Evolutionary conservation across 2,113 vertebrate species (phyloP).

Genomic region (Fukomys damarensis): DNA sequence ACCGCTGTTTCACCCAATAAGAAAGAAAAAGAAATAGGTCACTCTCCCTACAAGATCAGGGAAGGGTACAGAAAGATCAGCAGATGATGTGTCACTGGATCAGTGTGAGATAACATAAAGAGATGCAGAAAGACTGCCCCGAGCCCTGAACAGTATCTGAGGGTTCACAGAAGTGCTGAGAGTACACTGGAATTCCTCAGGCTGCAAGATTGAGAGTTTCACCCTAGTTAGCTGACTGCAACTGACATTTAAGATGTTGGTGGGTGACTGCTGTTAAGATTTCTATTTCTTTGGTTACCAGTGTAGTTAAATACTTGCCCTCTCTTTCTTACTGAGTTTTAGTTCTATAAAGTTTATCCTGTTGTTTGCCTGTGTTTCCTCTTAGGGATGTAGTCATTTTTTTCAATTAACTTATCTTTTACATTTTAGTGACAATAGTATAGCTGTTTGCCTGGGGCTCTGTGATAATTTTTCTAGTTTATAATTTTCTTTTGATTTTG

Average conservation of each 20-base stretch:
- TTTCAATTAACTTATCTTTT: neutral
- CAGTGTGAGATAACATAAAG: accelerated
- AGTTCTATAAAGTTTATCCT: neutral
- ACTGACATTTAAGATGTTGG: neutral
- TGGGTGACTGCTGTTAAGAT: neutral
- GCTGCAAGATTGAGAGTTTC: neutral
- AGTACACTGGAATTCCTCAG: neutral
- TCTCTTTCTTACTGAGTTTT: neutral
- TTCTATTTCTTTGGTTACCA: neutral
- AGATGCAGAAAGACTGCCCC: neutral
- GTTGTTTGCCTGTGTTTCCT: neutral
- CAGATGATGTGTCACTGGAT: neutral
- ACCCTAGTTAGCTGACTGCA: neutral
- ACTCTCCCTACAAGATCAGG: neutral
- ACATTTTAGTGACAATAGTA: neutral
- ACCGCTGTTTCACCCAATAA: neutral
- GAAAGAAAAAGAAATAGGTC: neutral
- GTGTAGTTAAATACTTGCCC: neutral
- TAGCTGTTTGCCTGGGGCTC: neutral
- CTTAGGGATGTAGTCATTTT: neutral
- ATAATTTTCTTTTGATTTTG: slow-evolving; percentile 21
- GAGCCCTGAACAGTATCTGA: too few species aligned
- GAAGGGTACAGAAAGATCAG: neutral
- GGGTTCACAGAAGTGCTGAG: neutral
- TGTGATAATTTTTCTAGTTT: neutral